Evolutionary conservation across 2,113 vertebrate species (phyloP).

Genomic region (Columbina picui): DNA sequence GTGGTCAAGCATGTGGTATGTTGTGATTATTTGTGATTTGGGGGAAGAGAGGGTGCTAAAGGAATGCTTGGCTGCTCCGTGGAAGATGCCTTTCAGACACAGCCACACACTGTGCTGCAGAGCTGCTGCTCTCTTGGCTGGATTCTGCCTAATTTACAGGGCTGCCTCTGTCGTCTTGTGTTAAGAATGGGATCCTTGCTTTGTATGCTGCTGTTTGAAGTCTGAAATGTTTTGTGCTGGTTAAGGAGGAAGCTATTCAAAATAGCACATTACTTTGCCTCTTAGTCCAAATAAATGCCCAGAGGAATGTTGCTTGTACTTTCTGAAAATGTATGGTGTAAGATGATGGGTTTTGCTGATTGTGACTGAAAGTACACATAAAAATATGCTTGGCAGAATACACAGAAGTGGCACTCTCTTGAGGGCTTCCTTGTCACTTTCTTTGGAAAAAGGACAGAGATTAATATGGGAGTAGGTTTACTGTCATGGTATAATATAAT

Average conservation of each 20-base stretch:
- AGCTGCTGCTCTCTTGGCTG: not conserved
- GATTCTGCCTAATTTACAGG: not conserved
- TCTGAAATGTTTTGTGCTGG: slow-evolving; percentile 15
- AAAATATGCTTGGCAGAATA: slow-evolving; percentile 19
- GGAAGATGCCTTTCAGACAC: not conserved
- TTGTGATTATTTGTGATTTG: slow-evolving; percentile 35
- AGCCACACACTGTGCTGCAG: not conserved
- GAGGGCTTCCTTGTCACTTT: slow-evolving; percentile 25
- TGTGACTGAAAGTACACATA: slow-evolving; percentile 15
- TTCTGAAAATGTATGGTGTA: slow-evolving; percentile 1
- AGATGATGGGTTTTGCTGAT: slow-evolving; percentile 16
- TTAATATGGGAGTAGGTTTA: slow-evolving; percentile 38
- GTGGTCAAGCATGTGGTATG: slow-evolving; percentile 39
- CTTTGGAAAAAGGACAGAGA: slow-evolving; percentile 3
- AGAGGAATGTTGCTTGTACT: slow-evolving; percentile 48
- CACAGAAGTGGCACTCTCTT: slow-evolving; percentile 1
- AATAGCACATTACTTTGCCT: slow-evolving; percentile 35
- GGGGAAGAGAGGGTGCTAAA: not conserved
- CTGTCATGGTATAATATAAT: slow-evolving; percentile 31
- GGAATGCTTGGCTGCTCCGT: not conserved
- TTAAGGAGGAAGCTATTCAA: slow-evolving; percentile 41
- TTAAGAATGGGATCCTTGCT: slow-evolving; percentile 12
- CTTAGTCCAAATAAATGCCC: slow-evolving; percentile 53
- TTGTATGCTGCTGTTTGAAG: slow-evolving; percentile 37
- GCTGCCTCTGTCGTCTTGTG: not conserved